Conservation (phyloP, 2,113 vertebrate species). For the Malurus cyaneus region DNA sequence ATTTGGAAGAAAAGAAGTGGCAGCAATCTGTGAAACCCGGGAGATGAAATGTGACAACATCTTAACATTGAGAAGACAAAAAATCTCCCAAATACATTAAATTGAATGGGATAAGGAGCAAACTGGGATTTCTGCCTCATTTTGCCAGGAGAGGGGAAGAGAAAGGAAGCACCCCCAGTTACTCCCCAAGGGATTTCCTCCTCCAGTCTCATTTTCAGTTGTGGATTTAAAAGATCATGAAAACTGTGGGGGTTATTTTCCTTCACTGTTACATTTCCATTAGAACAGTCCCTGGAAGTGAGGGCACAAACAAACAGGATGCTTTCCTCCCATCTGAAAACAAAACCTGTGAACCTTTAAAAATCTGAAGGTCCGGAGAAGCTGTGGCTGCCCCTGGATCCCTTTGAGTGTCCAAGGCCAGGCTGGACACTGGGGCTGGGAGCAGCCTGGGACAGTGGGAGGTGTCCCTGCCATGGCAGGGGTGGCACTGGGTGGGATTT, state of each 20-base stretch:
- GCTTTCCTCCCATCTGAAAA: not conserved
- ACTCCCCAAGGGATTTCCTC: not conserved
- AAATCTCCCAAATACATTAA: not conserved
- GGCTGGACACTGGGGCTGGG: not conserved
- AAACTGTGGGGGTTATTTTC: not conserved
- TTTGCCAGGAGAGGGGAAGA: not conserved
- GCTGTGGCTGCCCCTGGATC: not conserved
- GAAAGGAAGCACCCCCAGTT: not conserved
- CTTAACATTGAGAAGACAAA: not conserved
- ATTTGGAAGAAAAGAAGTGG: not conserved
- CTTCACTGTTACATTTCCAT: not conserved
- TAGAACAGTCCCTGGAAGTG: not conserved
- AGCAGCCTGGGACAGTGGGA: not conserved
- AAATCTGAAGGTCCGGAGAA: not conserved
- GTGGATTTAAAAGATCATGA: not conserved
- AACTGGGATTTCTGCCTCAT: not conserved
- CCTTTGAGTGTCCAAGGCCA: not conserved
- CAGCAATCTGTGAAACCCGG: not conserved
- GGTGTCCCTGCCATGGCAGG: not conserved
- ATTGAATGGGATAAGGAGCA: not conserved
- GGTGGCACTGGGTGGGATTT: not conserved
- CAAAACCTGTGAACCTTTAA: not conserved
- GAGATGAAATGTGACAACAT: not conserved
- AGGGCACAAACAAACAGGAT: not conserved
- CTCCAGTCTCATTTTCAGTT: not conserved